These are phyloP conservation scores for Drosophila nr. perissopoda DNA, from an alignment of 2,888 invertebrate species.

Conservation along the genomic window DNA sequence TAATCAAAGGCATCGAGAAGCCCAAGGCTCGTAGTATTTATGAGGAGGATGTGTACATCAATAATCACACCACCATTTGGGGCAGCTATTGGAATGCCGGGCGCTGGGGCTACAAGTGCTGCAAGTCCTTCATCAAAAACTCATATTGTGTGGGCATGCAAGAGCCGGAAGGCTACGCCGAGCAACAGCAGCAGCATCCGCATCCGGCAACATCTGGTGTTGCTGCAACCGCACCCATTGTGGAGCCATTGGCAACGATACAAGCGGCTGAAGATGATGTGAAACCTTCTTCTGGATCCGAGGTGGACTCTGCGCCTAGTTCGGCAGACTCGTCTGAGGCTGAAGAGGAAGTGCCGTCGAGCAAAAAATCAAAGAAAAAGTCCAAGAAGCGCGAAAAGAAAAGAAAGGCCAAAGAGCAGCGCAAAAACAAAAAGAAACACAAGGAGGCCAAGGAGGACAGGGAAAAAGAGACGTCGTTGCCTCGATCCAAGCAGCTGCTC, in stretches of 20 bases:
- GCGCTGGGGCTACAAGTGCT: constrained; percentile 98
- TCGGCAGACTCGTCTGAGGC: constrained; percentile 55
- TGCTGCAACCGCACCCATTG: constrained; percentile 8
- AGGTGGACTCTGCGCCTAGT: constrained; percentile 41
- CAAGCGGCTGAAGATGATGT: constrained; percentile 64
- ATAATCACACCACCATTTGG: constrained; percentile 98
- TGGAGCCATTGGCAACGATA: constrained; percentile 28
- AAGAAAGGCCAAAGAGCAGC: constrained; percentile 83
- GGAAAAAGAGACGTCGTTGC: constrained; percentile 68
- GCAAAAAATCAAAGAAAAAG: constrained; percentile 76
- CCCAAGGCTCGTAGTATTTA: constrained; percentile 94
- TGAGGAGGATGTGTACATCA: constrained; percentile 96
- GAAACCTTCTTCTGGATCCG: constrained; percentile 77
- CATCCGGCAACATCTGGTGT: constrained; percentile 18
- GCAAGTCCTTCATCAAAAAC: constrained; percentile 91
- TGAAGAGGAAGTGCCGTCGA: constrained; percentile 53
- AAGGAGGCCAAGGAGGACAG: constrained; percentile 54
- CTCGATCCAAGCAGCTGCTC: constrained; percentile 43
- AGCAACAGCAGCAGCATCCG: constrained; percentile 42
- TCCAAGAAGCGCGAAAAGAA: constrained; percentile 80
- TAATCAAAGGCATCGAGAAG: constrained; percentile 94
- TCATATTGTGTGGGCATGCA: constrained; percentile 82
- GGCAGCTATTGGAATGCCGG: constrained; percentile 98
- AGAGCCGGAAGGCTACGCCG: constrained; percentile 66
- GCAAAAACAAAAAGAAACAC: constrained; percentile 73